Conservation (phyloP, 1,140 invertebrate genomes). For the Brachionus asplanchnoidis region DNA sequence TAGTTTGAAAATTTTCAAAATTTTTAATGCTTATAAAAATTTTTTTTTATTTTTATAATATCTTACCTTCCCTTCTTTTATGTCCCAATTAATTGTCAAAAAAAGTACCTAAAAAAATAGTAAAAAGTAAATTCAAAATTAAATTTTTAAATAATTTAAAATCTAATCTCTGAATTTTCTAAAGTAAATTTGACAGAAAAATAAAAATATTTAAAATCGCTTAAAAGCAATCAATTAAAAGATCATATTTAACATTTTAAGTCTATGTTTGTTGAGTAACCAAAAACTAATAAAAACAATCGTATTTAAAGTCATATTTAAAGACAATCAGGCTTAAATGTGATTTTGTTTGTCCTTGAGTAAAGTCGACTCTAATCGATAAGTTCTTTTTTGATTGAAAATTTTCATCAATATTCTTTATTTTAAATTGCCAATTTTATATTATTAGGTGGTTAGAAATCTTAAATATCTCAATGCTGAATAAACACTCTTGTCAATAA, state of each 20-base stretch:
- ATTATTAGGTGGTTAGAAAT: background rate
- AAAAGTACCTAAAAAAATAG: too few relatives aligned
- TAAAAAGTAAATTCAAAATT: background rate
- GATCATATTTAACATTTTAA: conserved; percentile 5
- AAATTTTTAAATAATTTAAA: background rate
- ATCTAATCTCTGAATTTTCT: background rate
- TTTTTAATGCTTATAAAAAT: too few relatives aligned
- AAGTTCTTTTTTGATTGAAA: background rate
- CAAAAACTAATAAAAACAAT: background rate
- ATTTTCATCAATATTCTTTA: background rate
- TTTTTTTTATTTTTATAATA: too few relatives aligned
- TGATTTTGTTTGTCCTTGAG: background rate
- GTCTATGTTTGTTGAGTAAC: background rate
- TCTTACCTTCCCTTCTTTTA: too few relatives aligned
- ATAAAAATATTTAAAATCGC: background rate
- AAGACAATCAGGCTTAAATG: background rate
- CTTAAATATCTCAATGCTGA: background rate
- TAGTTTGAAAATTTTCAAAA: too few relatives aligned
- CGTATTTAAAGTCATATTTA: background rate
- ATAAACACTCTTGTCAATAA: background rate
- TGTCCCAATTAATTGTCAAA: too few relatives aligned
- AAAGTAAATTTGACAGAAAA: background rate
- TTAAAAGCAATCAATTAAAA: conserved; percentile 25
- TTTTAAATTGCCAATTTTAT: background rate
- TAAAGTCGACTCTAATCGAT: background rate